These are phyloP conservation scores for Tetramorium bicarinatum DNA, from an alignment of 2,888 invertebrate genomes.

Conservation along the genomic window DNA sequence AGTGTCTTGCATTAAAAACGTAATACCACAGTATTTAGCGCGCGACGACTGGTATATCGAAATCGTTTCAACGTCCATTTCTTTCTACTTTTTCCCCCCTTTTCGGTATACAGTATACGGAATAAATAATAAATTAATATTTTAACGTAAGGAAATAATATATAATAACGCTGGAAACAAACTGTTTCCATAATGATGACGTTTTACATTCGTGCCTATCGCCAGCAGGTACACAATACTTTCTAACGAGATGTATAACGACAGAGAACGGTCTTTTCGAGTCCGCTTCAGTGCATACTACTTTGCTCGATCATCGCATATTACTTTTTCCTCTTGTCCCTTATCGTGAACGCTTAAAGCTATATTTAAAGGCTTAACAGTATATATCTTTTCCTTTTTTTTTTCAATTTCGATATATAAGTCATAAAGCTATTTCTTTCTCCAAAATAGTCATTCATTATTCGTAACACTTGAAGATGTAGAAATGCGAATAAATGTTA, in stretches of 20 bases:
- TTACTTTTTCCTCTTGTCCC: background rate
- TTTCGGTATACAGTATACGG: conserved; percentile 52
- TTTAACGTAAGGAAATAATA: conserved; percentile 68
- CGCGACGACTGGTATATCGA: conserved; percentile 4
- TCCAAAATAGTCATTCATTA: conserved; percentile 28
- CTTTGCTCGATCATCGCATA: conserved; percentile 29
- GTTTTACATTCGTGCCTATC: conserved; percentile 71
- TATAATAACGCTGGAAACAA: conserved; percentile 52
- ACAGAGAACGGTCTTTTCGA: conserved; percentile 36
- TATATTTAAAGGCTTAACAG: conserved; percentile 41
- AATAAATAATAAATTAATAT: conserved; percentile 77
- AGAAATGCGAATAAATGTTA: background rate
- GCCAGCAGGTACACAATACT: conserved; percentile 74
- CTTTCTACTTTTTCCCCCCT: background rate
- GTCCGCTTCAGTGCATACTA: conserved; percentile 58
- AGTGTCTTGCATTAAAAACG: conserved; percentile 29
- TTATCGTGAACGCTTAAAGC: conserved; percentile 39
- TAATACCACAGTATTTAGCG: conserved; percentile 54
- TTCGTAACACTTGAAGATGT: background rate
- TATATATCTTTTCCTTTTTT: background rate
- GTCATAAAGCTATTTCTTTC: conserved; percentile 13
- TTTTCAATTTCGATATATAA: background rate
- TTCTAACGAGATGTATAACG: conserved; percentile 67
- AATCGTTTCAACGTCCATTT: background rate
- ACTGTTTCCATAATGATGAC: conserved; percentile 60